Evolutionary conservation across 2,888 invertebrate species (phyloP).

Genomic region (Polietes domitor): DNA sequence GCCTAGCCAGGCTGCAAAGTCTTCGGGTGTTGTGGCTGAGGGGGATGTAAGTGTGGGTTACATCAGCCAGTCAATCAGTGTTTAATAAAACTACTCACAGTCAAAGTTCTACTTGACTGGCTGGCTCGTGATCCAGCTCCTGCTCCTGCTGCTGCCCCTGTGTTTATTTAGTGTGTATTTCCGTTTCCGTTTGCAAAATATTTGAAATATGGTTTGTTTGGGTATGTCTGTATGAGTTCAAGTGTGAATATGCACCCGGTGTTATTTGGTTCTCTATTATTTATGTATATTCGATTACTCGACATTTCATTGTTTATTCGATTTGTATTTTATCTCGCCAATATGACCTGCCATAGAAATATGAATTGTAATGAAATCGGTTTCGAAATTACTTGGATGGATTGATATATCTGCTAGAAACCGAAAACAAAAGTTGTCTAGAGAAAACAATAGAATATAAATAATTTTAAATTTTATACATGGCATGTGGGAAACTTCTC

Average conservation of each 20-base stretch:
- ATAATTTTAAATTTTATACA: no score
- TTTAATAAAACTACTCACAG: constrained; percentile 40
- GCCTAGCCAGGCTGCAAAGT: neutral
- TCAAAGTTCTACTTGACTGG: neutral
- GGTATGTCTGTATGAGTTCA: neutral
- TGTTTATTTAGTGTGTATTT: constrained; percentile 65
- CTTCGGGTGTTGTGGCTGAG: constrained; percentile 22
- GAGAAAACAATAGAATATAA: no score
- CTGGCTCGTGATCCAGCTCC: constrained; percentile 32
- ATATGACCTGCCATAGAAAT: no score
- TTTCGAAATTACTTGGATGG: no score
- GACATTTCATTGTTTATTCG: neutral
- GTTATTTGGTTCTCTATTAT: neutral
- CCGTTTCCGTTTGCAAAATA: constrained; percentile 63
- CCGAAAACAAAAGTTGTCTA: no score
- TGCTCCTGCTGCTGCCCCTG: no score
- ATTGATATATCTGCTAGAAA: no score
- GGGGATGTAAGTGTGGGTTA: constrained; percentile 22
- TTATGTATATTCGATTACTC: neutral
- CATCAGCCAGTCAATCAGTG: constrained; percentile 18
- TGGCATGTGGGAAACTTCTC: no score
- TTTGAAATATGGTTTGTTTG: constrained; percentile 56
- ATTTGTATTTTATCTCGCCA: neutral
- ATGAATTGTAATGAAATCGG: no score
- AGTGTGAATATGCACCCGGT: neutral